phyloP scores from a whole-genome alignment of 2,113 vertebrate species.

The Mirounga angustirostris region DNA sequence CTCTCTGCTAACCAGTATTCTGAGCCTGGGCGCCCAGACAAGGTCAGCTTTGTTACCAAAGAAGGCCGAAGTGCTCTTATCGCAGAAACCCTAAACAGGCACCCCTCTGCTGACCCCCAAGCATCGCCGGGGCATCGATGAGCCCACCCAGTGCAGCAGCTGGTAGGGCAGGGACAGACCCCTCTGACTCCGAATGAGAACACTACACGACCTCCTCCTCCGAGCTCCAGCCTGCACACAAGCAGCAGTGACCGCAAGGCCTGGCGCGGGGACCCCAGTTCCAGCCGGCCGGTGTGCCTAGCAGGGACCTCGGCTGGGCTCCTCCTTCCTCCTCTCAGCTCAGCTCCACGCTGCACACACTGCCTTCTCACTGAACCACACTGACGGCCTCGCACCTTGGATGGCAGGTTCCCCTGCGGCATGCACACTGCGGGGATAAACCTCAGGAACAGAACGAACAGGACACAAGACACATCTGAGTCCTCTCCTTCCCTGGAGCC shows the following conservation, averaged over 20 bases:
- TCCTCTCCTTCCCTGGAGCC: background rate
- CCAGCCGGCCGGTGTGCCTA: rapidly evolving
- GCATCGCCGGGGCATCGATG: rapidly evolving
- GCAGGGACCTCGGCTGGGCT: background rate
- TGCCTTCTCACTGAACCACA: too few relatives aligned
- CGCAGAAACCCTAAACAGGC: rapidly evolving
- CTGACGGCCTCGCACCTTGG: rapidly evolving
- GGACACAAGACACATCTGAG: background rate
- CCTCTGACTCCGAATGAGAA: background rate
- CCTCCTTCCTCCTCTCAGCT: background rate
- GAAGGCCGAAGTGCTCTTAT: background rate
- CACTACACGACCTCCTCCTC: rapidly evolving
- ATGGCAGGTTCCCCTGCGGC: rapidly evolving
- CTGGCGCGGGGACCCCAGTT: background rate
- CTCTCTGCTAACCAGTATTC: too few relatives aligned
- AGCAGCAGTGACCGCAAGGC: background rate
- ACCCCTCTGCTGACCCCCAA: rapidly evolving
- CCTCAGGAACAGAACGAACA: background rate
- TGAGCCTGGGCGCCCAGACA: rapidly evolving
- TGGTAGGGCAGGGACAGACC: rapidly evolving
- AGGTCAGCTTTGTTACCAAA: rapidly evolving
- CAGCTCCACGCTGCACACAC: background rate
- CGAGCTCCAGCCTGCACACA: background rate
- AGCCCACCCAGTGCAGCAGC: background rate
- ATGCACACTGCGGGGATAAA: rapidly evolving